phyloP scores from a whole-genome alignment of 2,888 invertebrate genomes.

The Merodon equestris region DNA sequence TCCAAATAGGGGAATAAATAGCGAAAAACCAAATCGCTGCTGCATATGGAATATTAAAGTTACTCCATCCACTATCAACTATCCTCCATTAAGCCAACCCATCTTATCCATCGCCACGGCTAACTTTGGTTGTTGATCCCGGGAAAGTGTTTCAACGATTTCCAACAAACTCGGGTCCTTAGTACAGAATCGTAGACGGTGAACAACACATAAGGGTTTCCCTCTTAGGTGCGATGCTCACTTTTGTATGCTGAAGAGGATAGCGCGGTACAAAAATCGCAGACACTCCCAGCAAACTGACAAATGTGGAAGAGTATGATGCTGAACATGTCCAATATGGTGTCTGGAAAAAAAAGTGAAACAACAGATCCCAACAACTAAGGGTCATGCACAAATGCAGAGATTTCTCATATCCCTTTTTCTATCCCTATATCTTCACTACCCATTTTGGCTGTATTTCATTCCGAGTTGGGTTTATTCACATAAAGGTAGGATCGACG shows the following conservation, averaged over 20 bases:
- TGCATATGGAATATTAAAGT: conserved; percentile 19
- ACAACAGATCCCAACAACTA: conserved; percentile 5
- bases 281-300: too few relatives aligned
- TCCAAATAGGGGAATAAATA: background rate
- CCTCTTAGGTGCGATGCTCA: too few relatives aligned
- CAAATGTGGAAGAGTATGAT: too few relatives aligned
- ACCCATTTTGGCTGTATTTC: too few relatives aligned
- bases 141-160: conserved; percentile 13
- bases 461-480: too few relatives aligned
- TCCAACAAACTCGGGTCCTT: conserved; percentile 5
- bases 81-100: too few relatives aligned
- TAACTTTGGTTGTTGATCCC: conserved; percentile 18
- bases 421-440: too few relatives aligned
- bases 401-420: conserved; percentile 4
- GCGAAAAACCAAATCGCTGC: conserved; percentile 18
- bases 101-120: conserved; percentile 1
- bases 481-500: too few relatives aligned
- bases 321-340: too few relatives aligned
- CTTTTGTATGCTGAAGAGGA: background rate
- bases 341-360: too few relatives aligned
- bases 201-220: conserved; percentile 7
- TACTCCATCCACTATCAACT: background rate
- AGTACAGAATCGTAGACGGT: conserved; percentile 14
- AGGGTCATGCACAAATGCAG: conserved; percentile 23
- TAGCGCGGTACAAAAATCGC: too few relatives aligned